Base-by-base conservation (phyloP, 2,113 vertebrate species). In the Psettodes erumei region DNA sequence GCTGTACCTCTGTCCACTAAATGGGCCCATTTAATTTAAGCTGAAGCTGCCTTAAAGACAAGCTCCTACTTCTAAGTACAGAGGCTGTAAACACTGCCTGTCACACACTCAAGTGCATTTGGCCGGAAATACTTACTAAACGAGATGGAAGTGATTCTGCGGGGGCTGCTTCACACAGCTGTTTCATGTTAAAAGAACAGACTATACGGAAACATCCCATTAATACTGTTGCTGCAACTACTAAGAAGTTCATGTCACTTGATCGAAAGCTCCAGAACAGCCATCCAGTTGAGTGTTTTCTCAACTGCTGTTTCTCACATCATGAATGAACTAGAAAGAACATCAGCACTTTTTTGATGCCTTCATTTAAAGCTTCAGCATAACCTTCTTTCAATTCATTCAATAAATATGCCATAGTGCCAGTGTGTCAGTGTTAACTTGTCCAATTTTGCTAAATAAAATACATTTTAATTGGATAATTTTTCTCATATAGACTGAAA, bases 51-150 rank as follows among this genome's bases (percentile, higher is more conserved):
- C n/a, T n/a, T n/a, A 8, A 42, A 71, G 8, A 56, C n/a, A 6
- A 28, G 42, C 51, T 42, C 11, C 21, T 11, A n/a, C 16, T n/a
- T n/a, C 23, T 51, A 27, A 51, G 15, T 13, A 15, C 19, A 30
- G 59, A 55, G 7, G 60, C 50, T 37, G 55, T 68, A 51, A 69
- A 62, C 28, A 62, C 65, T 45, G 13, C 65, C 38, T 77, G 58
- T 70, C 74, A 53, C 45, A 27, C 25, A 43, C 19, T 3, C 50
- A n/a, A n/a, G n/a, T n/a, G n/a, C n/a, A n/a, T n/a, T n/a, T n/a
- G n/a, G n/a, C n/a, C n/a, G n/a, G n/a, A n/a, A n/a, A n/a, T n/a
- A n/a, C n/a, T n/a, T n/a, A n/a, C n/a, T n/a, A n/a, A n/a, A n/a
- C 43, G 65, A 42, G 38, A 25, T 48, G 12, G 8, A 64, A 56